Base-by-base conservation (phyloP, 1,140 invertebrate species). In the Monomorium pharaonis region DNA sequence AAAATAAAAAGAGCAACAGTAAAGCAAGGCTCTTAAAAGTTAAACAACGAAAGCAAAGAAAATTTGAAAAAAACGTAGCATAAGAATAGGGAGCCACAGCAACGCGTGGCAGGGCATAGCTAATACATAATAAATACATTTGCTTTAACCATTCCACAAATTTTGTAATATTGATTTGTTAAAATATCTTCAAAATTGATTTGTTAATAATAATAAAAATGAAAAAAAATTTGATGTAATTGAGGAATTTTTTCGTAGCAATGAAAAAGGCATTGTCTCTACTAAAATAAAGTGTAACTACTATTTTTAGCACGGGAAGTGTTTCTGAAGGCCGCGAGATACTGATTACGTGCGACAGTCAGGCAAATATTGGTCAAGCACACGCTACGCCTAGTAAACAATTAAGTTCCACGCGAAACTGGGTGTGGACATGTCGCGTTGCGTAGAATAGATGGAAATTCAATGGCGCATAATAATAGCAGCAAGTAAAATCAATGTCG, bases 381-480 rank as follows among this genome's bases (percentile, higher is more conserved):
- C 58, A 49, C 33, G 72, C 81, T 84, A 58, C 81, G 21, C 72
- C 81, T 77, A 74, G 65, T 21, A 10, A 77, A 54, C 81, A 84
- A 84, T 84, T 84, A 84, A 54, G 33, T 77, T 47, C 33, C 16
- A 49, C 24, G 44, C 37, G 12, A 84, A 47, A 63, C 30, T 63
- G 81, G 81, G 81, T 51, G 81, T 77, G 60, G 72, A 84, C 81
- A 77, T 44, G 56, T 37, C 30, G 30, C 54, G 27, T 24, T 21
- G 60, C 44, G 44, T 42, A 77, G 21, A 77, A 62, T 76, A 24
- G 56, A 77, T 63, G 56, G 16, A 30, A 21, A 84, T 84, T 84
- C 81, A 84, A 84, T 65, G 81, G 33, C 37, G 72, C 18, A 42
- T 62, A 77, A 84, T 77, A 75, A 84, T 77, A 65, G 72, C 72